phyloP scores from a whole-genome alignment of 2,888 invertebrate species.

The Drosophila niveifrons region DNA sequence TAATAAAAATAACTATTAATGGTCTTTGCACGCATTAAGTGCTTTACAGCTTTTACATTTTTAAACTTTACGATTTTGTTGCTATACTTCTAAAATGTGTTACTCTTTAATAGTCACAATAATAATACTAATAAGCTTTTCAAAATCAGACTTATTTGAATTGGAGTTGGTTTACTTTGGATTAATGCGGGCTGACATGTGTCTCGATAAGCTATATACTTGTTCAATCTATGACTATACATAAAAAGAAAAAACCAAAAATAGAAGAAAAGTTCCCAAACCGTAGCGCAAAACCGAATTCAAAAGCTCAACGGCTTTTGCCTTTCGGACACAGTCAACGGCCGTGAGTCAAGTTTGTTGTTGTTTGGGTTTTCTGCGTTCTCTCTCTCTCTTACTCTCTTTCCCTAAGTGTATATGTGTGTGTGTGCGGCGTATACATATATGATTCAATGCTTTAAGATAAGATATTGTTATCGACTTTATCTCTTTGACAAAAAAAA shows the following conservation, averaged over 20 bases:
- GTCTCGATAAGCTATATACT: constrained; percentile 23
- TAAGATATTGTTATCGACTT: constrained; percentile 73
- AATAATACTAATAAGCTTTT: no score
- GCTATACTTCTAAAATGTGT: no score
- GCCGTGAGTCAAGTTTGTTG: constrained; percentile 38
- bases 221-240: neutral
- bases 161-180: constrained; percentile 8
- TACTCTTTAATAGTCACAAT: no score
- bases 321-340: neutral
- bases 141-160: neutral
- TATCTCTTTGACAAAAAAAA: constrained; percentile 52
- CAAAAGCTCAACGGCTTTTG: neutral
- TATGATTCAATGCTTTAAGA: constrained; percentile 69
- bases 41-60: neutral
- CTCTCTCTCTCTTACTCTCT: neutral
- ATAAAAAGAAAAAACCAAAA: neutral
- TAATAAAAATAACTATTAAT: constrained; percentile 1
- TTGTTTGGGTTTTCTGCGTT: neutral
- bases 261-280: neutral
- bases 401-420: constrained; percentile 6
- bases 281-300: neutral
- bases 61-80: no score
- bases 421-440: constrained; percentile 13
- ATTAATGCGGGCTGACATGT: constrained; percentile 7
- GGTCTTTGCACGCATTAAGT: neutral